Percentiles rank a stretch among this genome's conserved stretches.
These are phyloP conservation scores for Hypomecis atomaria DNA, from an alignment of 2,888 invertebrate genomes.

Conservation along the genomic window DNA sequence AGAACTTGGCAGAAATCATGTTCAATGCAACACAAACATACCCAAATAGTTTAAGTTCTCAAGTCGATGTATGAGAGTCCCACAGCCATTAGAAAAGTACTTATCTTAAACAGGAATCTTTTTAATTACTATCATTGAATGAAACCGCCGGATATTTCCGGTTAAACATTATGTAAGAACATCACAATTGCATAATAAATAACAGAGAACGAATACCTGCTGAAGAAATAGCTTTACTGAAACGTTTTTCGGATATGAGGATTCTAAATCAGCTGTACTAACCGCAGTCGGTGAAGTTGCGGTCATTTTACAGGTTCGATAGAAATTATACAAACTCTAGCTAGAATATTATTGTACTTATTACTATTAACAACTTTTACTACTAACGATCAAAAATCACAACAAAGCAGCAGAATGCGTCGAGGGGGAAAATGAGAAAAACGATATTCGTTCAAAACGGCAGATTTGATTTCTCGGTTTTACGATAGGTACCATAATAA, in stretches of 20 bases:
- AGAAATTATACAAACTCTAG: too few species aligned
- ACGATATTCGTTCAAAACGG: too few species aligned
- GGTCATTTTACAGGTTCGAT: not conserved
- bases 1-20: constrained; percentile 28
- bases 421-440: too few species aligned
- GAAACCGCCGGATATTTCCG: constrained; percentile 20
- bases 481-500: too few species aligned
- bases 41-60: constrained; percentile 14
- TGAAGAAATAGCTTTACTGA: not conserved
- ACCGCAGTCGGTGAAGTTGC: not conserved
- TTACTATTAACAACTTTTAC: too few species aligned
- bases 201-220: not conserved
- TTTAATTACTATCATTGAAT: constrained; percentile 20
- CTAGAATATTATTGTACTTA: too few species aligned
- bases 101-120: constrained; percentile 29
- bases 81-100: constrained; percentile 28
- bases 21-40: constrained; percentile 24
- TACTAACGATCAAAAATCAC: too few species aligned
- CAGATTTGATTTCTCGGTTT: too few species aligned
- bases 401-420: too few species aligned
- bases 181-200: constrained; percentile 10
- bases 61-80: constrained; percentile 9
- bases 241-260: not conserved
- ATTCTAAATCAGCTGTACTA: too few species aligned
- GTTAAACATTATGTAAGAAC: constrained; percentile 19